Base-by-base conservation (phyloP, 2,888 invertebrate species). In the Drosophila mimetica region DNA sequence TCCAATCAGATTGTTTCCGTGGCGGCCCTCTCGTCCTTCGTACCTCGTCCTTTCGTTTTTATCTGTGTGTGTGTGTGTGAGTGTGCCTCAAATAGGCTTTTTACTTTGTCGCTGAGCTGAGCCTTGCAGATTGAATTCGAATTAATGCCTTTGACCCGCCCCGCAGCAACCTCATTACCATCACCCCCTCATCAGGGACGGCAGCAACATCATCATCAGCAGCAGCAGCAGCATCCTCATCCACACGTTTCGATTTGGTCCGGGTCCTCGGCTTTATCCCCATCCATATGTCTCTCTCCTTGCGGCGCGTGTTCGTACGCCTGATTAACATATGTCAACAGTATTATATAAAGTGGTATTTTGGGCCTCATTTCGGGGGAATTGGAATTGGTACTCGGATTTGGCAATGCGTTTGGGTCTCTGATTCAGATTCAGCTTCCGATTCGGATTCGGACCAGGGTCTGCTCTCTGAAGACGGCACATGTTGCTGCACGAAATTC, bases 291-390 rank as follows among this genome's bases (percentile, higher is more conserved):
- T 36, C 52, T 13, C 52, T 7, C 41, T 61, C 39, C 46, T 57
- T 77, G 61, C 60, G 79, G 60, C 85, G 85, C 85, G 87, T 80
- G 88, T 89, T 85, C 90, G 89, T 90, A 78, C 88, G 90, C 89
- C 90, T 91, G 90, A 91, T 91, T 91, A 91, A 90, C 91, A 91
- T 91, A 91, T 90, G 91, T 89, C 90, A 90, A 89, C 89, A 89
- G 89, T 85, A 89, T 89, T 85, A 89, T 86, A 89, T 79, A 88
- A 88, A 84, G 86, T 77, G 86, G 78, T 77, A 79, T 87, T 82
- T 79, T 61, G 67, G 87, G 57, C 50, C 74, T 55, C 59, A 59
- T 58, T 73, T 61, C 69, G 46, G 57, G 79, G 71, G 61, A 71
- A 64, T 71, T 58, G 54, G 42, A 58, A 42, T 67, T 69, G 85